phyloP scores from a whole-genome alignment of 1,140 invertebrate genomes.

The Babylonia areolata region DNA sequence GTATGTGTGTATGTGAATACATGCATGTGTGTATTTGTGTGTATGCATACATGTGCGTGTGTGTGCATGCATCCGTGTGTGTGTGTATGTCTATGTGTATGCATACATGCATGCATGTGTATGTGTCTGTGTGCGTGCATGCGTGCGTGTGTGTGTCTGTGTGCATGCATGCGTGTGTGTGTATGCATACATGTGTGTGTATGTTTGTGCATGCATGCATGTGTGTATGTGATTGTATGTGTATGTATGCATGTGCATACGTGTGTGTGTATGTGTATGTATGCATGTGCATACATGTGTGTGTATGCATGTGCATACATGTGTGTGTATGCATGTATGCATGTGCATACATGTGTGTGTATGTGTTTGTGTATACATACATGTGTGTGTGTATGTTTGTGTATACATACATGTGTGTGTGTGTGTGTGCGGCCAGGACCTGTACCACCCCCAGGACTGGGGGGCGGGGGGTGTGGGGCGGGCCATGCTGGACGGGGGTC shows the following conservation, averaged over 20 bases:
- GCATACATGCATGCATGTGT: no score
- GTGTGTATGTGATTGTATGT: no score
- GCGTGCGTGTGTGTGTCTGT: not conserved
- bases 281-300: not conserved
- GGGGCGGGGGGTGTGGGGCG: not conserved
- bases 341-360: no score
- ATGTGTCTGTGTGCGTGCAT: not conserved
- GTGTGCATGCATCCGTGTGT: not conserved
- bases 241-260: not conserved
- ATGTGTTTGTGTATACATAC: no score
- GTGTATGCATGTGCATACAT: not conserved
- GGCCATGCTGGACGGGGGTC: slow-evolving; percentile 26
- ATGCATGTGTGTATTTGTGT: not conserved
- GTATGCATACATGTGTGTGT: no score
- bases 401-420: not conserved
- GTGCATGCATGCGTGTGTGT: not conserved
- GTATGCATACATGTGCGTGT: not conserved
- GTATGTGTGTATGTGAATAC: not conserved
- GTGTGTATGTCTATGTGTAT: no score
- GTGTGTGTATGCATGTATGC: not conserved
- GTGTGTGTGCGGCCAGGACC: not conserved
- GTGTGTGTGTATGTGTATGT: not conserved
- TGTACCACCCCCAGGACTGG: slow-evolving; percentile 10
- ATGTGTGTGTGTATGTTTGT: no score
- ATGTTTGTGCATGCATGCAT: no score